Evolutionary conservation across 2,797 vertebrate species (phyloP).

Genomic region (Semotilus atromaculatus): DNA sequence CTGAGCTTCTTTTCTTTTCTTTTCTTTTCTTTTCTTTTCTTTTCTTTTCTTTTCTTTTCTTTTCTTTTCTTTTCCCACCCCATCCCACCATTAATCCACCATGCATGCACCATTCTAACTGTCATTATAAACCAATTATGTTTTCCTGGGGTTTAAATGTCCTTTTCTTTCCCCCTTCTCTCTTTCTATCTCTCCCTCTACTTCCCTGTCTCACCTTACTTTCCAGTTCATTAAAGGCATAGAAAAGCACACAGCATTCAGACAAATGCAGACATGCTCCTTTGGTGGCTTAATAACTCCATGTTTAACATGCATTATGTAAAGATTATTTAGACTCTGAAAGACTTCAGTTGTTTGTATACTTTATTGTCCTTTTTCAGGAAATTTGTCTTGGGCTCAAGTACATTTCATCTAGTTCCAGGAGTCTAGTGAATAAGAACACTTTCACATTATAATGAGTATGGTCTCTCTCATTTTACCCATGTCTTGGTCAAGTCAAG

Average conservation of each 20-base stretch:
- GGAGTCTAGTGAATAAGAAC: constrained; percentile 1
- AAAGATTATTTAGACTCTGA: neutral
- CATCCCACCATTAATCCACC: too few relatives aligned
- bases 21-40: neutral
- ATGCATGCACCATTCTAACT: too few relatives aligned
- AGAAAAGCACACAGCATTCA: neutral
- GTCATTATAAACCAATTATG: neutral
- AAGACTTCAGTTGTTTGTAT: too few relatives aligned
- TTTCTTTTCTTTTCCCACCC: neutral
- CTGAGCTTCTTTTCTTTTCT: neutral
- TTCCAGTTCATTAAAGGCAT: neutral
- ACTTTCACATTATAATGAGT: constrained; percentile 23
- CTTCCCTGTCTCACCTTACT: neutral
- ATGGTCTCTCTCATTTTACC: neutral
- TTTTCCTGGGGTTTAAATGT: neutral
- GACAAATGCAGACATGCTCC: neutral
- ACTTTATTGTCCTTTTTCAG: too few relatives aligned
- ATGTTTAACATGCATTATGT: neutral
- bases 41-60: too few relatives aligned
- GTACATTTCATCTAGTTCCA: neutral
- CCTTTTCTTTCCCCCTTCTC: neutral
- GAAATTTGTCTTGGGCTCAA: too few relatives aligned
- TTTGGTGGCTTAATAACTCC: constrained; percentile 3
- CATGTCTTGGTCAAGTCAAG: too few relatives aligned
- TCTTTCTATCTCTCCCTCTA: neutral